Base-by-base conservation (phyloP, 2,888 invertebrate genomes). In the Melieria picta region DNA sequence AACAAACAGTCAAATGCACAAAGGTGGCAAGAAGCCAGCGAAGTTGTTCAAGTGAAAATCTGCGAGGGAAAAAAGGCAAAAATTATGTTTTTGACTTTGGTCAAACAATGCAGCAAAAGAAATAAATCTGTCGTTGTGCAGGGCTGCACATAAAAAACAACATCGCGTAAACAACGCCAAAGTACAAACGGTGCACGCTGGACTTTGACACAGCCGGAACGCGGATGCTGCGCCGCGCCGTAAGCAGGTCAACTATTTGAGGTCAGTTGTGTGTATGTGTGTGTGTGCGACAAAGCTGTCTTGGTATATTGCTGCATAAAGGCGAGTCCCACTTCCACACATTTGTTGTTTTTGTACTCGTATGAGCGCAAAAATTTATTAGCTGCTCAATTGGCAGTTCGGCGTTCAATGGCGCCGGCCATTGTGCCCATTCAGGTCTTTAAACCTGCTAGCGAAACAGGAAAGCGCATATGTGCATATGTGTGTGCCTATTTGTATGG, bases 191-290 rank as follows among this genome's bases (percentile, higher is more conserved):
- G 30, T 30, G 30, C 30, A 30, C 30, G 30, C 3, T 30, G 30
- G 30, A 3, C 30, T 30, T 30, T 30, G 30, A 30, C 30, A 30
- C 30, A 30, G 30, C 30, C 30, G 3, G 30, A 30, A 2, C 30
- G 30, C 2, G 30, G 30, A 30, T 30, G 30, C 30, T 30, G 30
- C 30, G 7, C 4, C n/a, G 30, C 30, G 7, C 4, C n/a, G 6
- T 9, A 65, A 66, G 46, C 48, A 45, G 57, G 65, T 66, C 57
- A 66, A 66, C 57, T 57, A n/a, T 57, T 66, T 57, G n/a, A 57
- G 65, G 66, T 66, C 58, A 66, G 42, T 66, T 66, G 30, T 48
- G 57, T 58, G n/a, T 13, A 4, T 48, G 48, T 66, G 45, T 16
- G 10, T 9, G 45, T 56, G n/a, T n/a, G n/a, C n/a, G n/a, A n/a